Conservation (phyloP, 2,797 vertebrate genomes). For the Anniella stebbinsi region DNA sequence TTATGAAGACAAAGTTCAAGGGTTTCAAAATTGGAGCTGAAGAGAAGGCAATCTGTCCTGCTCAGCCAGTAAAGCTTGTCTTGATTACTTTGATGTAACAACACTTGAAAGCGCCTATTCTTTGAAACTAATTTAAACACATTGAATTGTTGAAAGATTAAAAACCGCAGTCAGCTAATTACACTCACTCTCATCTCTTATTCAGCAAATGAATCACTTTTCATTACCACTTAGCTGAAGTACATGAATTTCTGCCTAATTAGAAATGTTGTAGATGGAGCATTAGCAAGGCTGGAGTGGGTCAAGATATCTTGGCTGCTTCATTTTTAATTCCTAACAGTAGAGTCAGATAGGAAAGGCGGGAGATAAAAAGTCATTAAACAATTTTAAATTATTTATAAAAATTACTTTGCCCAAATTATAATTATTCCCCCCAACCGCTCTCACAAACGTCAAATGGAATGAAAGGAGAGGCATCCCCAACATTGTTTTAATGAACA, state of each 20-base stretch:
- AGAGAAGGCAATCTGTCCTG: constrained; percentile 59
- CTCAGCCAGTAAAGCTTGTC: constrained; percentile 71
- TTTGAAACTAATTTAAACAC: constrained; percentile 88
- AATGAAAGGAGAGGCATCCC: constrained; percentile 80
- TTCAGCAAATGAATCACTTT: constrained; percentile 88
- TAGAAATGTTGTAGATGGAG: constrained; percentile 87
- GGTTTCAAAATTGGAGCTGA: constrained; percentile 63
- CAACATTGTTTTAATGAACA: constrained; percentile 90
- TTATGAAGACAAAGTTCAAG: constrained; percentile 67
- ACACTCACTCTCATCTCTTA: constrained; percentile 86
- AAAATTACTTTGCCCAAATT: constrained; percentile 88
- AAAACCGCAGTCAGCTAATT: constrained; percentile 86
- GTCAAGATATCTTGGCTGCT: constrained; percentile 83
- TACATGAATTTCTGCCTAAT: constrained; percentile 89
- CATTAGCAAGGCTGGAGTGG: constrained; percentile 83
- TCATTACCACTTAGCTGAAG: constrained; percentile 88
- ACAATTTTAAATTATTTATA: constrained; percentile 89
- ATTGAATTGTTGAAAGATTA: constrained; percentile 86
- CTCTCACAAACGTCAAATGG: constrained; percentile 80
- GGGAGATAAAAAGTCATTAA: constrained; percentile 86
- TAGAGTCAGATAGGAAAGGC: constrained; percentile 81
- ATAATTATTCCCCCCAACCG: constrained; percentile 85
- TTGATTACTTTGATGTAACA: constrained; percentile 84
- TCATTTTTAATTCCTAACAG: constrained; percentile 85
- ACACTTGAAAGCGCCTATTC: constrained; percentile 86